Base-by-base conservation (phyloP, 2,888 invertebrate genomes). In the Rosalia funebris region DNA sequence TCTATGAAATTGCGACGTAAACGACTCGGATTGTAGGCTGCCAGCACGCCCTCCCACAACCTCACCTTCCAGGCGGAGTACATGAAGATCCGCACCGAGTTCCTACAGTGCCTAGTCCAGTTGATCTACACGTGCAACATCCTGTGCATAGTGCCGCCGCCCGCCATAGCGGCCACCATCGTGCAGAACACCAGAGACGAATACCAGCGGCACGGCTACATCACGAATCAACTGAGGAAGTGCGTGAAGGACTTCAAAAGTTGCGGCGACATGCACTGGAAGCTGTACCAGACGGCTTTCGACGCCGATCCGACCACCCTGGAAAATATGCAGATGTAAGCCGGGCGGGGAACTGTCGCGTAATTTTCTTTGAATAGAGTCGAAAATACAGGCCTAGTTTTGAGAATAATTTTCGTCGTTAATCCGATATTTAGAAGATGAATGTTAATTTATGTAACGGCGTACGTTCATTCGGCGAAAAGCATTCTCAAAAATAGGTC, bases 81-180 rank as follows among this genome's bases (percentile, higher is more conserved):
- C 77, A 85, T 91, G 14, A 86, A 88, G 63, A 85, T 95, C 34
- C 86, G 96, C 0, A 89, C 90, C 0, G 88, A 88, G 73, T 90
- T 92, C 74, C 83, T 96, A 2, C 90, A 91, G 57, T 84, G 85
- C 56, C 82, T 89, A 57, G 80, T 85, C 1, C 89, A 89, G 73
- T 81, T 91, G 46, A 80, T 89, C 15, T 85, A 88, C 66, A 89
- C 91, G 0, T 93, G 92, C 71, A 85, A 86, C 66, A 89, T 91
- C 60, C 84, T 93, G 34, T 92, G 93, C 74, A 92, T 95, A 60
- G 93, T 95, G 59, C 97, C 96, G 19, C 95, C 96, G 34, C 95
- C 96, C 0, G 96, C 96, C 0, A 93, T 96, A 56, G 95, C 96
- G 0, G 88, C 91, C 1, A 88, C 91, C 1, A 86, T 92, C 50